Percentiles rank a stretch among this genome's conserved stretches.
phyloP scores from a whole-genome alignment of 2,797 vertebrate species.

The Champsocephalus gunnari region DNA sequence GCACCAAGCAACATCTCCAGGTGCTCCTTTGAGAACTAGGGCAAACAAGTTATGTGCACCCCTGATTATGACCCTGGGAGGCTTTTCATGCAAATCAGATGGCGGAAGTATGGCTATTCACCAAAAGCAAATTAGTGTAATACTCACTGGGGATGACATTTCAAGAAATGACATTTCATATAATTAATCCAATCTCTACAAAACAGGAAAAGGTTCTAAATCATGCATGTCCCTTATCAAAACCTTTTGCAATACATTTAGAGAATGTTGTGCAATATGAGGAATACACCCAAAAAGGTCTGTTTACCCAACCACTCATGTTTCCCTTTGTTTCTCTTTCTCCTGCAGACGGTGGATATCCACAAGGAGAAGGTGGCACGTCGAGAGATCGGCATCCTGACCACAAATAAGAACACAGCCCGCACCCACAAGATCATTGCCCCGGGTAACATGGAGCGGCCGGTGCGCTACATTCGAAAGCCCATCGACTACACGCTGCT shows the following conservation, averaged over 20 bases:
- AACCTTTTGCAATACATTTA: not conserved
- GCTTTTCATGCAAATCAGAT: conserved; percentile 23
- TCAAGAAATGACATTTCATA: not conserved
- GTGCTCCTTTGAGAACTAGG: no score
- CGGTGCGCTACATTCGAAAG: conserved; percentile 98
- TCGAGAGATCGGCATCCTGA: conserved; percentile 98
- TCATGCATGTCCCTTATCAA: not conserved
- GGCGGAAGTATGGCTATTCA: conserved; percentile 9
- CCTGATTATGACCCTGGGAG: conserved; percentile 4
- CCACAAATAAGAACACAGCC: conserved; percentile 99
- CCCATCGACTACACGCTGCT: conserved; percentile 98
- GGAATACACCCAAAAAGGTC: not conserved
- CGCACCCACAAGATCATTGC: conserved; percentile 99
- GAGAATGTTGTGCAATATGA: not conserved
- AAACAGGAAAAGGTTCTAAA: not conserved
- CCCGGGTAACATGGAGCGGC: conserved; percentile 97
- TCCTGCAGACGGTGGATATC: conserved; percentile 95
- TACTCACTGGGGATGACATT: not conserved
- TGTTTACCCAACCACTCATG: not conserved
- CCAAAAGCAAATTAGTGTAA: conserved; percentile 9
- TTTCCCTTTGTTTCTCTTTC: conserved; percentile 43
- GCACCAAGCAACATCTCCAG: no score
- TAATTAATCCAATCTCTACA: not conserved
- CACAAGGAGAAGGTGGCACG: conserved; percentile 99
- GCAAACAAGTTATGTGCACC: no score